Conservation (phyloP, 2,113 vertebrate genomes). For the Ovis aries region ARS-UI_Ramb_v3.0 NC_056080.1:87217001-87217500, state of each 20-base stretch:
- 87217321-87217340: neutral
- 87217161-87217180: neutral
- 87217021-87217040: neutral
- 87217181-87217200: neutral
- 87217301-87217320: neutral
- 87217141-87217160: neutral
- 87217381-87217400: neutral
- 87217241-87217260: neutral
- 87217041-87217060: neutral
- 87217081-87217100: neutral
- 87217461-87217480: neutral
- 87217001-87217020: neutral
- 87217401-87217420: neutral
- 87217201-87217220: neutral
- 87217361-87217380: neutral
- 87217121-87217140: neutral
- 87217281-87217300: neutral
- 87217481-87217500: neutral
- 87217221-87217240: neutral
- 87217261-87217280: neutral
- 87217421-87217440: neutral
- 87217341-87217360: neutral
- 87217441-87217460: neutral
- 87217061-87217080: neutral
- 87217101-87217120: constrained; percentile 15